These are phyloP conservation scores for Montipora efflorescens DNA, from an alignment of 64 coral and sea anemone species.

Conservation along the genomic window DNA sequence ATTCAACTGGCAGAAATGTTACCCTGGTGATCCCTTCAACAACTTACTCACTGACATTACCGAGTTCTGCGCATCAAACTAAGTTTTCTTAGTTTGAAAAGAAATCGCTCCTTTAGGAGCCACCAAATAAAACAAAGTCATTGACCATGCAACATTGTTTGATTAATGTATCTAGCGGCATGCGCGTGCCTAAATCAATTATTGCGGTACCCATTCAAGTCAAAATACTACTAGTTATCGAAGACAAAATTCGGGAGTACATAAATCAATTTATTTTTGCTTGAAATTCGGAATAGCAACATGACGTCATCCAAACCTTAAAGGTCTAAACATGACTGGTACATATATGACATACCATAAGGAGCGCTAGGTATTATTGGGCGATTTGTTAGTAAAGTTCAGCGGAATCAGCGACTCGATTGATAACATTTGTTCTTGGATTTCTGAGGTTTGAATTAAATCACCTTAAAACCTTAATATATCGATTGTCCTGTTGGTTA, in stretches of 20 bases:
- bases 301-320: too few species aligned
- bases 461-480: too few species aligned
- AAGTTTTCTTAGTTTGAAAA: conserved; percentile 51
- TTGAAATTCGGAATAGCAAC: too few species aligned
- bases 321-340: too few species aligned
- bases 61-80: conserved; percentile 46
- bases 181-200: background rate
- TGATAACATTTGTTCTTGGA: too few species aligned
- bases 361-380: too few species aligned
- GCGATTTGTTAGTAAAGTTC: too few species aligned
- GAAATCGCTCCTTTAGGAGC: background rate
- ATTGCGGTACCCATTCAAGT: background rate
- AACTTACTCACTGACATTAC: conserved; percentile 37
- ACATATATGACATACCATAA: too few species aligned
- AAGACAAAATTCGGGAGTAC: background rate
- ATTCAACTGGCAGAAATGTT: conserved; percentile 53
- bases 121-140: background rate
- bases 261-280: too few species aligned
- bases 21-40: conserved; percentile 53
- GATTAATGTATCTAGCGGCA: background rate
- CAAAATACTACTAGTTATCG: background rate
- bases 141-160: background rate
- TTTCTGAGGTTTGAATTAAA: too few species aligned
- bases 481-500: too few species aligned
- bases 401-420: too few species aligned